Evolutionary conservation across 53 echinoderm and acorn worm species (phyloP).

Genomic region (Paelopatides confundens): DNA sequence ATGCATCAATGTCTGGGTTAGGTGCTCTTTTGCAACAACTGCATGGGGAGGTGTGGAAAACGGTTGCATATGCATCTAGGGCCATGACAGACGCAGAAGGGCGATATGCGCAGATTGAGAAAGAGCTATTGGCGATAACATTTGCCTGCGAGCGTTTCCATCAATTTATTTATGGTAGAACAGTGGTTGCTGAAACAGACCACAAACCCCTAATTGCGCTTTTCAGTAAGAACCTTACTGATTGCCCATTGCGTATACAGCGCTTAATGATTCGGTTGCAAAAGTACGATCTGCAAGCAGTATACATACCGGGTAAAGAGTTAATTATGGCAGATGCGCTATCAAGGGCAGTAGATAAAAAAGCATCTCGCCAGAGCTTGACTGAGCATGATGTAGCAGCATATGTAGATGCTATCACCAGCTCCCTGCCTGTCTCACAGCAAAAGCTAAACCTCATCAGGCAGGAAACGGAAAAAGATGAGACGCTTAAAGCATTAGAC

Average conservation of each 20-base stretch:
- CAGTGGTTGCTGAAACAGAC: slow-evolving; percentile 56
- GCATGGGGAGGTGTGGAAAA: neutral
- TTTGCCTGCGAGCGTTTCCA: slow-evolving; percentile 73
- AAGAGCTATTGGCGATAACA: slow-evolving; percentile 47
- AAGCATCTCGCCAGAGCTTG: slow-evolving; percentile 10
- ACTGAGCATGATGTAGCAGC: slow-evolving; percentile 34
- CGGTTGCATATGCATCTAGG: slow-evolving; percentile 64
- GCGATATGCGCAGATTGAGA: slow-evolving; percentile 59
- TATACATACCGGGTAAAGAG: slow-evolving; percentile 48
- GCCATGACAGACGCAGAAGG: slow-evolving; percentile 61
- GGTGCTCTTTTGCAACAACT: slow-evolving; percentile 66
- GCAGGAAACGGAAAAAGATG: slow-evolving; percentile 46
- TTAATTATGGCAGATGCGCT: slow-evolving; percentile 51
- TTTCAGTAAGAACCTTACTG: slow-evolving; percentile 32
- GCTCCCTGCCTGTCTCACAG: slow-evolving; percentile 17
- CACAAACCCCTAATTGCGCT: slow-evolving; percentile 64
- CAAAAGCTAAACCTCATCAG: slow-evolving; percentile 23
- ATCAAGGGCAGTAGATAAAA: slow-evolving; percentile 3
- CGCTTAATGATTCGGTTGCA: slow-evolving; percentile 56
- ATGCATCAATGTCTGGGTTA: slow-evolving; percentile 60
- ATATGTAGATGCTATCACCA: slow-evolving; percentile 23
- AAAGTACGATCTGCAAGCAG: slow-evolving; percentile 54
- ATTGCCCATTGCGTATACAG: slow-evolving; percentile 63
- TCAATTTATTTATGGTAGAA: slow-evolving; percentile 55
- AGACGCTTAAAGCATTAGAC: slow-evolving; percentile 45